Percentiles rank a stretch among this genome's conserved stretches.
phyloP scores from a whole-genome alignment of 2,888 invertebrate species.

The Seira sanloemensis region DNA sequence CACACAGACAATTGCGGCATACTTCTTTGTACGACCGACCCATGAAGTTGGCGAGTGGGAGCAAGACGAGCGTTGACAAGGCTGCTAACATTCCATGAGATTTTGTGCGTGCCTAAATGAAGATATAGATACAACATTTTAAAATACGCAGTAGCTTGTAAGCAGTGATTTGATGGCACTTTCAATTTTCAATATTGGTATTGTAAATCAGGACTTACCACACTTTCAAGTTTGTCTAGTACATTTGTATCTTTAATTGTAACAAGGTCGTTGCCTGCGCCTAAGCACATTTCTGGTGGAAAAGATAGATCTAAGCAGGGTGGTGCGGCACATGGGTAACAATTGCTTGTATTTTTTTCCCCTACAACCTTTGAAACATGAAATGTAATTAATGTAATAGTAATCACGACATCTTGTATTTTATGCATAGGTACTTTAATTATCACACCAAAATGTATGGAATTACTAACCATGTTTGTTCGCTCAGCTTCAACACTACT shows the following conservation, averaged over 20 bases:
- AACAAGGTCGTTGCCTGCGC: not conserved
- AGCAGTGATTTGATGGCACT: no score
- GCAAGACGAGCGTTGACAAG: not conserved
- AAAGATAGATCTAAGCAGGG: not conserved
- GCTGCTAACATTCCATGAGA: not conserved
- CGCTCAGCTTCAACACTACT: no score
- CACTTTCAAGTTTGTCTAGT: not conserved
- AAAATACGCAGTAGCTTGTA: not conserved
- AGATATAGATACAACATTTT: not conserved
- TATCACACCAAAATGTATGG: no score
- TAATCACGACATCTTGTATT: no score
- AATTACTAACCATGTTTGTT: no score
- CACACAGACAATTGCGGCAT: slow-evolving; percentile 18
- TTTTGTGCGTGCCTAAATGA: not conserved
- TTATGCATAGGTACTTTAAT: no score
- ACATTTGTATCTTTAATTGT: not conserved
- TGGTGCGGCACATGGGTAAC: slow-evolving; percentile 30
- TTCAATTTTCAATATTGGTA: no score
- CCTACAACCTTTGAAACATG: not conserved
- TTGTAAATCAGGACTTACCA: not conserved
- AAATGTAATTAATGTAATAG: no score
- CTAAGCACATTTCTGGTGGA: not conserved
- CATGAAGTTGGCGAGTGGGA: slow-evolving; percentile 9
- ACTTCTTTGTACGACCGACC: slow-evolving; percentile 35
- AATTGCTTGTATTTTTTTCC: not conserved